These are phyloP conservation scores for Oophaga sylvatica DNA, from an alignment of 2,797 vertebrate genomes.

Conservation along the genomic window DNA sequence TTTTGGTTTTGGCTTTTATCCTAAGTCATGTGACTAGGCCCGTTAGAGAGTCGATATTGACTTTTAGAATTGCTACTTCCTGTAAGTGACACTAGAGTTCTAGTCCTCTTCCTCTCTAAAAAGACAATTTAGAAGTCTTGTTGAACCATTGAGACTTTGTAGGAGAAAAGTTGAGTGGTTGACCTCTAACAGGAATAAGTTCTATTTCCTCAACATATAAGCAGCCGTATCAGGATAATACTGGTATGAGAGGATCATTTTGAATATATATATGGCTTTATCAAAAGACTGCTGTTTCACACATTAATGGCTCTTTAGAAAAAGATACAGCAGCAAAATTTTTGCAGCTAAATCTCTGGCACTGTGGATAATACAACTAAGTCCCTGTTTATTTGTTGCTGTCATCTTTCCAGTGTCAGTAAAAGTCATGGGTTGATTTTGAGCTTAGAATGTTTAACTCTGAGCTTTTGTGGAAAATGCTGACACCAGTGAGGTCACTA, in stretches of 20 bases:
- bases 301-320: constrained; percentile 23
- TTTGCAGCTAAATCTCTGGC: constrained; percentile 10
- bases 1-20: too few species aligned
- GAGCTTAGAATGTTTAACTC: constrained; percentile 49
- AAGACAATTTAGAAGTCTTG: not conserved
- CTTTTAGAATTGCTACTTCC: too few species aligned
- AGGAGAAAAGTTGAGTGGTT: not conserved
- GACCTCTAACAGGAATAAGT: not conserved
- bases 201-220: not conserved
- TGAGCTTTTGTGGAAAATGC: constrained; percentile 53
- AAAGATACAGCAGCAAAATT: constrained; percentile 16
- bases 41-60: too few species aligned
- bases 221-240: not conserved
- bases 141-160: not conserved
- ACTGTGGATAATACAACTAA: constrained; percentile 46
- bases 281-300: not conserved
- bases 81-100: too few species aligned
- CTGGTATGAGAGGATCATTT: not conserved
- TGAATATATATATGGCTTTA: not conserved
- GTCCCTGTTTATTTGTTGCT: constrained; percentile 33
- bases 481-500: constrained; percentile 57
- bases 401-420: constrained; percentile 50
- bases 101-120: too few species aligned
- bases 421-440: constrained; percentile 45
- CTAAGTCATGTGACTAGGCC: too few species aligned